Evolutionary conservation across 2,113 vertebrate species (phyloP).

Genomic region (Campylomormyrus tamandua): DNA sequence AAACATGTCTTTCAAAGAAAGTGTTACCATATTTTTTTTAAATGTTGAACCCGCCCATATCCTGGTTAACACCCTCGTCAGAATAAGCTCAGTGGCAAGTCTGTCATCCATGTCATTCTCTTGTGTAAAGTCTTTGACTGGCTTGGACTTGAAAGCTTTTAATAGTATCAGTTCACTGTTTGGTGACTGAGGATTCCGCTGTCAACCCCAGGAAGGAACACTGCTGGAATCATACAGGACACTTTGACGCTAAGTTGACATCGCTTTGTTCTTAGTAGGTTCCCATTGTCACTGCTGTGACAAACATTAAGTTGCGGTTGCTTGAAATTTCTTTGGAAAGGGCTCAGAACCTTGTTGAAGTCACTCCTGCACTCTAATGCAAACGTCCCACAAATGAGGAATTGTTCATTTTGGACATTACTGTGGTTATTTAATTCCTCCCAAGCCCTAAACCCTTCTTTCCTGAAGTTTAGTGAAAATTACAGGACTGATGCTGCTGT

Average conservation of each 20-base stretch:
- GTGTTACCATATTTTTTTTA: not conserved
- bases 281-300: not conserved
- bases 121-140: not conserved
- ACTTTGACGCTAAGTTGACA: not conserved
- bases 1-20: not conserved
- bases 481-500: not conserved
- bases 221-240: not conserved
- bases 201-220: not conserved
- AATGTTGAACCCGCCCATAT: not conserved
- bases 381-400: not conserved
- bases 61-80: not conserved
- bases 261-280: not conserved
- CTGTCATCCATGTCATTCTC: not conserved
- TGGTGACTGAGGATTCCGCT: not conserved
- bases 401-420: not conserved
- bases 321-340: not conserved
- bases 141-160: not conserved
- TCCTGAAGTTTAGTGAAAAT: not conserved
- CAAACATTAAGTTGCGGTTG: not conserved
- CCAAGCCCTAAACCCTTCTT: not conserved
- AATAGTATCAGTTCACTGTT: not conserved
- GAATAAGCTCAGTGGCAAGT: not conserved
- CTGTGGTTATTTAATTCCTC: not conserved
- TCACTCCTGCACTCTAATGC: not conserved
- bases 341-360: not conserved